Evolutionary conservation across 2,797 vertebrate genomes (phyloP).

Genomic region (Sebastes iracundus): DNA sequence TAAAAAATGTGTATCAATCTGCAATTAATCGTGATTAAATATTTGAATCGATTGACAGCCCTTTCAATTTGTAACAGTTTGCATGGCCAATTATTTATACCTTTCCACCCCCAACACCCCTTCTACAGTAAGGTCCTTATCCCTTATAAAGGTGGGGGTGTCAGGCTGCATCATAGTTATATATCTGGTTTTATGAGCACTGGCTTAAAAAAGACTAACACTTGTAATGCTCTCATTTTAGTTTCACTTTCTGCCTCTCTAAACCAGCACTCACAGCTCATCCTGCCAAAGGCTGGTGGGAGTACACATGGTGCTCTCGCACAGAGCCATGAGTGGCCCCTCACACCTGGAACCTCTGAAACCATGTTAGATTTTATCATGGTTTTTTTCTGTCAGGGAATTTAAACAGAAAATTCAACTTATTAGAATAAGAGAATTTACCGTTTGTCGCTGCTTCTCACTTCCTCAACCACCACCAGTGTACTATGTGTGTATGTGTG

Average conservation of each 20-base stretch:
- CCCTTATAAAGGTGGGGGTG: neutral
- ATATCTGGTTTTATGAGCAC: neutral
- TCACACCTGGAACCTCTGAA: neutral
- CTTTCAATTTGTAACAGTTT: too few relatives aligned
- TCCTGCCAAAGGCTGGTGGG: slow-evolving; percentile 2
- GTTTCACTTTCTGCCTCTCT: neutral
- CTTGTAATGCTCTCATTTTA: slow-evolving; percentile 2
- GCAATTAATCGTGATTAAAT: too few relatives aligned
- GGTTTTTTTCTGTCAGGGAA: neutral
- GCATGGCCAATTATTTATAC: too few relatives aligned
- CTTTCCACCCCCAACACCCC: too few relatives aligned
- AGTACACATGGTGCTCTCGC: neutral
- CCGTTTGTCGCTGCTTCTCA: neutral
- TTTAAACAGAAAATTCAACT: neutral
- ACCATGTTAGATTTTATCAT: neutral
- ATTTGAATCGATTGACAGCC: too few relatives aligned
- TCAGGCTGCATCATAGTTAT: neutral
- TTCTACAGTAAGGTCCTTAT: too few relatives aligned
- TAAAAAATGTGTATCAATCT: too few relatives aligned
- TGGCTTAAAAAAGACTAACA: neutral
- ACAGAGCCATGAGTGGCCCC: neutral
- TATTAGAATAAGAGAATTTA: neutral
- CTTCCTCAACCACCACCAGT: neutral
- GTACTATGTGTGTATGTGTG: too few relatives aligned
- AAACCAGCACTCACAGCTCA: neutral